phyloP scores from a whole-genome alignment of 1,140 invertebrate genomes.

The Monochamus saltuarius region DNA sequence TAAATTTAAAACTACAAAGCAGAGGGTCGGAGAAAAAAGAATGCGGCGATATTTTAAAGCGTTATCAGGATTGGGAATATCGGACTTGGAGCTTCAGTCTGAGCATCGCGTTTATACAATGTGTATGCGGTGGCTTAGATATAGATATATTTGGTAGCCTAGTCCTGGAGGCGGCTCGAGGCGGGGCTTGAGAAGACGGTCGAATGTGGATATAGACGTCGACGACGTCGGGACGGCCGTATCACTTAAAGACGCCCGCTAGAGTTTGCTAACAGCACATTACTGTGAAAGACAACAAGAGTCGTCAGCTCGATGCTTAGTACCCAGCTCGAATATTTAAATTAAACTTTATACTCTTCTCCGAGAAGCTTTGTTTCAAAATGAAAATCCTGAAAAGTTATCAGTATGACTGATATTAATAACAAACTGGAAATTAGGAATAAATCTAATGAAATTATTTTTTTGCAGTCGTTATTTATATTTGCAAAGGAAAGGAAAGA shows the following conservation, averaged over 20 bases:
- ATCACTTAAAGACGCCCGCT: slow-evolving; percentile 25
- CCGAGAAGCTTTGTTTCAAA: too few relatives aligned
- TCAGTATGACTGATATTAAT: too few relatives aligned
- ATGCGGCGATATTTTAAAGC: slow-evolving; percentile 38
- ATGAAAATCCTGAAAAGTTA: slow-evolving; percentile 9
- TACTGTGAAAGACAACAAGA: slow-evolving; percentile 14
- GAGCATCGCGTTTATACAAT: slow-evolving; percentile 19
- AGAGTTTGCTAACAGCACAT: slow-evolving; percentile 11
- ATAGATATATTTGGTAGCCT: slow-evolving; percentile 22
- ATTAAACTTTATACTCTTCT: too few relatives aligned
- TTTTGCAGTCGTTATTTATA: too few relatives aligned
- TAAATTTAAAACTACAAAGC: slow-evolving; percentile 41
- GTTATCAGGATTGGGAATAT: slow-evolving; percentile 38
- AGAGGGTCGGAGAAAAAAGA: slow-evolving; percentile 34
- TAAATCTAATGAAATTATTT: too few relatives aligned
- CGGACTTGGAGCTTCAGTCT: slow-evolving; percentile 33
- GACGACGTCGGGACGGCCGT: slow-evolving; percentile 13
- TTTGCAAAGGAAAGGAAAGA: too few relatives aligned
- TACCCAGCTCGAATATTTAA: background rate
- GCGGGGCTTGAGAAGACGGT: slow-evolving; percentile 26
- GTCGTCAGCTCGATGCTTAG: background rate
- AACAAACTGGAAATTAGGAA: too few relatives aligned
- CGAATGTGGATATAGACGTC: slow-evolving; percentile 21
- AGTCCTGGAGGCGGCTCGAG: slow-evolving; percentile 21
- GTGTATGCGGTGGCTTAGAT: slow-evolving; percentile 29